Conservation (phyloP, 2,113 vertebrate species). For the Sebastes schlegelii region DNA sequence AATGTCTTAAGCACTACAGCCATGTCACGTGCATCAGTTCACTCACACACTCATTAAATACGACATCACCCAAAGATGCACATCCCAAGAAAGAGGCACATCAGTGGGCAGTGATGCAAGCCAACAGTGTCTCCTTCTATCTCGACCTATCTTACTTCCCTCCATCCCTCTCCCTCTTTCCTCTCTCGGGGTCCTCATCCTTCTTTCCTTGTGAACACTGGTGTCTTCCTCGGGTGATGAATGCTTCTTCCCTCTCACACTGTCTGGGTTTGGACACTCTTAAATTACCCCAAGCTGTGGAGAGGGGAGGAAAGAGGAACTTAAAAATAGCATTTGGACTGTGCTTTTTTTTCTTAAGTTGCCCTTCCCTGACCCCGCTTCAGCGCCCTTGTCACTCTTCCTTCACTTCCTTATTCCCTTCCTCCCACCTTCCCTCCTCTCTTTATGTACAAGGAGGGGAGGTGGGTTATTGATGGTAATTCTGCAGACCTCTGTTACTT, state of each 20-base stretch:
- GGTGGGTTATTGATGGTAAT: slow-evolving; percentile 83
- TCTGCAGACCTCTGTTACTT: slow-evolving; percentile 69
- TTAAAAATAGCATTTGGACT: slow-evolving; percentile 81
- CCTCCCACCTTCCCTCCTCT: slow-evolving; percentile 39
- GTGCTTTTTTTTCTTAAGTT: slow-evolving; percentile 74
- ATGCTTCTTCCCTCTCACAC: slow-evolving; percentile 69
- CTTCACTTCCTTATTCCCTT: slow-evolving; percentile 43
- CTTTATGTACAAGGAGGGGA: slow-evolving; percentile 43
- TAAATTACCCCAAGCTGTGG: slow-evolving; percentile 80
- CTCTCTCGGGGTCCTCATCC: slow-evolving; percentile 55
- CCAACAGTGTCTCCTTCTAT: slow-evolving; percentile 21
- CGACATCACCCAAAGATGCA: neutral
- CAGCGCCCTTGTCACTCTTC: slow-evolving; percentile 49
- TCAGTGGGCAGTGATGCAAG: slow-evolving; percentile 24
- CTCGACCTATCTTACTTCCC: slow-evolving; percentile 21
- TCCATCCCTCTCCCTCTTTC: slow-evolving; percentile 29
- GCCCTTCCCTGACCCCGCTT: slow-evolving; percentile 54
- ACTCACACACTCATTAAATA: neutral
- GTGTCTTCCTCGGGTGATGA: slow-evolving; percentile 79
- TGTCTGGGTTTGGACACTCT: slow-evolving; percentile 76
- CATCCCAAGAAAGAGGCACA: neutral
- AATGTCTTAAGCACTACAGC: neutral
- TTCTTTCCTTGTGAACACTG: slow-evolving; percentile 70
- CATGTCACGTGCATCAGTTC: neutral
- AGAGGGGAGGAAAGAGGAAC: slow-evolving; percentile 65